A percentile compares a stretch with the other conserved stretches of the same genome.
These are phyloP conservation scores for Callocephalon fimbriatum DNA, from an alignment of 2,113 vertebrate genomes.

Conservation along the genomic window DNA sequence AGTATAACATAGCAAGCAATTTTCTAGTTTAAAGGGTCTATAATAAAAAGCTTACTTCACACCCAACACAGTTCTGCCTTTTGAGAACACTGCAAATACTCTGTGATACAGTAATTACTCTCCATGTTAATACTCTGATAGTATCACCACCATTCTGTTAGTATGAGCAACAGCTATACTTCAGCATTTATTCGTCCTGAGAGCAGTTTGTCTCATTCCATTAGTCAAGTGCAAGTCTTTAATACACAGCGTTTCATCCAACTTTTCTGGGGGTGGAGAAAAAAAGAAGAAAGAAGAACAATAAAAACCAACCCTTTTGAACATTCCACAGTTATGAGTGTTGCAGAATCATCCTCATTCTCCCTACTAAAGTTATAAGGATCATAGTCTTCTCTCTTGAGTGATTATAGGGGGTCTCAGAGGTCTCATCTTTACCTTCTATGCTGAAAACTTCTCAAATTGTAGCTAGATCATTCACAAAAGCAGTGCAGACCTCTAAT, in stretches of 20 bases:
- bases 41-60: background rate
- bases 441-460: background rate
- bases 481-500: background rate
- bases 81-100: background rate
- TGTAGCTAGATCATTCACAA: background rate
- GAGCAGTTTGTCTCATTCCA: background rate
- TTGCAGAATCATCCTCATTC: background rate
- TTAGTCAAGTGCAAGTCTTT: background rate
- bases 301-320: background rate
- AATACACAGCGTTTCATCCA: background rate
- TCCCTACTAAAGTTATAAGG: background rate
- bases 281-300: background rate
- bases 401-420: rapidly evolving
- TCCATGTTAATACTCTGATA: background rate
- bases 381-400: rapidly evolving
- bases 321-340: background rate
- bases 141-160: background rate
- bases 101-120: background rate
- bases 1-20: background rate
- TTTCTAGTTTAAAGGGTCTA: background rate
- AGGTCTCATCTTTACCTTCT: background rate
- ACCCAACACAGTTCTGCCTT: background rate
- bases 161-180: background rate
- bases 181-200: background rate
- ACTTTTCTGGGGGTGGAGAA: rapidly evolving